Conservation (phyloP, 2,113 vertebrate genomes). For the Craseonycteris thonglongyai region DNA sequence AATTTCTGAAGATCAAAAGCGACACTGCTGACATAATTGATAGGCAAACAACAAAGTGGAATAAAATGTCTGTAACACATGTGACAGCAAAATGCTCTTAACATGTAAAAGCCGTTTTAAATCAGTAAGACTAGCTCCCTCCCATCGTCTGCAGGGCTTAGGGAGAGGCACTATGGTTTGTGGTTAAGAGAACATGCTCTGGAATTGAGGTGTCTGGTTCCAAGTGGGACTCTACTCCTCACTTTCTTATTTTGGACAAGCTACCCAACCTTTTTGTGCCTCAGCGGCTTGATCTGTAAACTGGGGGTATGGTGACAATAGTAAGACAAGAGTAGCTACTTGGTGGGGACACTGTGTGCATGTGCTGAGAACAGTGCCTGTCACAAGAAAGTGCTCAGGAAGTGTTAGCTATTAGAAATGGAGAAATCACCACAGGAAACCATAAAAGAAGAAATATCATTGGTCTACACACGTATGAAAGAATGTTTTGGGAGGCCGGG, state of each 20-base stretch:
- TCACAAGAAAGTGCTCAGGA: not conserved
- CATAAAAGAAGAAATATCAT: not conserved
- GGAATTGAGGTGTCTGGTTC: not conserved
- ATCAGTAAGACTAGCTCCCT: not conserved
- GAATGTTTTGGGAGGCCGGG: no score
- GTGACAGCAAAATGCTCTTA: not conserved
- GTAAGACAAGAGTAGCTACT: fast-evolving
- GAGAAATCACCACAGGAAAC: not conserved
- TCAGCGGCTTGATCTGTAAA: not conserved
- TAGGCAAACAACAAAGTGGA: not conserved
- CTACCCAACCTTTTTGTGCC: not conserved
- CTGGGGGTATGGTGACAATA: not conserved
- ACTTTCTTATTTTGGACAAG: not conserved
- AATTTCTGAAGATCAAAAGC: not conserved
- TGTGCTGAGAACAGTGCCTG: not conserved
- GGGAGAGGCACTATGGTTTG: fast-evolving
- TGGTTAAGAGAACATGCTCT: not conserved
- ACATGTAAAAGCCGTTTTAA: not conserved
- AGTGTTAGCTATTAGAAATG: not conserved
- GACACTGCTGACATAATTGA: not conserved
- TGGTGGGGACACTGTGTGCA: fast-evolving
- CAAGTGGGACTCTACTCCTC: not conserved
- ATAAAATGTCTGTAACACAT: not conserved
- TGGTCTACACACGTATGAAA: not conserved
- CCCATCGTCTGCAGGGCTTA: fast-evolving